phyloP scores from a whole-genome alignment of 1,140 invertebrate species.

The Globodera rostochiensis region DNA sequence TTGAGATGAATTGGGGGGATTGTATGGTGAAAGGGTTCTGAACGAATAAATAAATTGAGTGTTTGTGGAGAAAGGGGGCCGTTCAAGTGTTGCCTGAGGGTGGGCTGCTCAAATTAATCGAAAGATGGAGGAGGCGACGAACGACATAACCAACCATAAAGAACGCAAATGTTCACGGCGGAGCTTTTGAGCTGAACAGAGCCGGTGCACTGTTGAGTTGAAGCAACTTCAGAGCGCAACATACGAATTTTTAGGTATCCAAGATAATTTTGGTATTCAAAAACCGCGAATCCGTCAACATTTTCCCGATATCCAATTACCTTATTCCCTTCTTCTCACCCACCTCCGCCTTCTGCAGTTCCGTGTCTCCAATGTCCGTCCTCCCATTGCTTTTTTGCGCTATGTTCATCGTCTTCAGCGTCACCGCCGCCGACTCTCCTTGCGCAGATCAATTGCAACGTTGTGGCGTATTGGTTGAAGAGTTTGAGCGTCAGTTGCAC shows the following conservation, averaged over 20 bases:
- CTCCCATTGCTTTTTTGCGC: not conserved
- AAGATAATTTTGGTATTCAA: not conserved
- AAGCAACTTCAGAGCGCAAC: no score
- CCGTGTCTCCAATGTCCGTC: not conserved
- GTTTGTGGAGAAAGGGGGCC: no score
- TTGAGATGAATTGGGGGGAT: no score
- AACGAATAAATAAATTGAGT: no score
- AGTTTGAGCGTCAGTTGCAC: slow-evolving; percentile 56
- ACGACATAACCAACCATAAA: not conserved
- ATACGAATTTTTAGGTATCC: not conserved
- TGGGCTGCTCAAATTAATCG: not conserved
- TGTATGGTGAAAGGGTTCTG: no score
- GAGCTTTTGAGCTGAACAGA: no score
- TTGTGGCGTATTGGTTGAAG: slow-evolving; percentile 51
- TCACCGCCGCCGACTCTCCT: slow-evolving; percentile 32
- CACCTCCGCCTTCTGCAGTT: not conserved
- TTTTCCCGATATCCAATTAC: not conserved
- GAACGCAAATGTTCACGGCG: no score
- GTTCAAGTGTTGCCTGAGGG: not conserved
- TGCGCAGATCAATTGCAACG: slow-evolving; percentile 52
- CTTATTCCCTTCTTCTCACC: not conserved
- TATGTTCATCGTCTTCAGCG: not conserved
- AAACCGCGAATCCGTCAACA: not conserved
- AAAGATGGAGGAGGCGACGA: not conserved
- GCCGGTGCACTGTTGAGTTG: no score